phyloP scores from a whole-genome alignment of 1,140 invertebrate species.

The Monomorium pharaonis region DNA sequence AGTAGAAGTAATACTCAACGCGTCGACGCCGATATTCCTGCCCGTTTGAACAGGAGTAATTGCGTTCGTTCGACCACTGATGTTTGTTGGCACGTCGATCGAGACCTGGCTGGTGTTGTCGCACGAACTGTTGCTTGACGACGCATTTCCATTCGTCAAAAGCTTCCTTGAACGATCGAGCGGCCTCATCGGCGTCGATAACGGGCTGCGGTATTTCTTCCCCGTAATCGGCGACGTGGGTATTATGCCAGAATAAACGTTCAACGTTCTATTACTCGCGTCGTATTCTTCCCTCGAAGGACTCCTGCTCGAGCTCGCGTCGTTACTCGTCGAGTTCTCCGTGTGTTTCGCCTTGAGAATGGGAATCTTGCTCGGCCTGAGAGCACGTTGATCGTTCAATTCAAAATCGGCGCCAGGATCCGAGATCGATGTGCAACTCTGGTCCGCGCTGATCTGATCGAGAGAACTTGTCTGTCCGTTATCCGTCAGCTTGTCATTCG shows the following conservation, averaged over 20 bases:
- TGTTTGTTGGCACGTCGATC: not conserved
- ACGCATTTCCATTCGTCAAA: conserved; percentile 69
- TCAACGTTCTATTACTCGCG: conserved; percentile 63
- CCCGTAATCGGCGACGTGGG: conserved; percentile 81
- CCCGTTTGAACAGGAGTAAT: not conserved
- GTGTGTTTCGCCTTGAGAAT: conserved; percentile 74
- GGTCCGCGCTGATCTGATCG: conserved; percentile 15
- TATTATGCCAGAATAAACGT: conserved; percentile 68
- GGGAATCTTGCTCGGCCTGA: conserved; percentile 80
- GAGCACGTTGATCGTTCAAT: conserved; percentile 66
- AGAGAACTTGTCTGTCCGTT: conserved; percentile 53
- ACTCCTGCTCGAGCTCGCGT: conserved; percentile 73
- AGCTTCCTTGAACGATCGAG: conserved; percentile 71
- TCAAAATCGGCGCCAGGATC: conserved; percentile 49
- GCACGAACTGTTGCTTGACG: conserved; percentile 61
- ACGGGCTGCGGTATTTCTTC: conserved; percentile 81
- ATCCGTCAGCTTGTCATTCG: conserved; percentile 18
- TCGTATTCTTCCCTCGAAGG: conserved; percentile 73
- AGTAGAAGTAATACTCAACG: not conserved
- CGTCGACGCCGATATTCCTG: not conserved
- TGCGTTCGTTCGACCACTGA: not conserved
- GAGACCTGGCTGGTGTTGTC: conserved; percentile 37
- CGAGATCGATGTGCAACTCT: not conserved
- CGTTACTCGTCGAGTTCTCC: conserved; percentile 75
- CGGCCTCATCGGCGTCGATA: conserved; percentile 73